Evolutionary conservation across 2,888 invertebrate species (phyloP).

Genomic region (Mallateleia sp.): DNA sequence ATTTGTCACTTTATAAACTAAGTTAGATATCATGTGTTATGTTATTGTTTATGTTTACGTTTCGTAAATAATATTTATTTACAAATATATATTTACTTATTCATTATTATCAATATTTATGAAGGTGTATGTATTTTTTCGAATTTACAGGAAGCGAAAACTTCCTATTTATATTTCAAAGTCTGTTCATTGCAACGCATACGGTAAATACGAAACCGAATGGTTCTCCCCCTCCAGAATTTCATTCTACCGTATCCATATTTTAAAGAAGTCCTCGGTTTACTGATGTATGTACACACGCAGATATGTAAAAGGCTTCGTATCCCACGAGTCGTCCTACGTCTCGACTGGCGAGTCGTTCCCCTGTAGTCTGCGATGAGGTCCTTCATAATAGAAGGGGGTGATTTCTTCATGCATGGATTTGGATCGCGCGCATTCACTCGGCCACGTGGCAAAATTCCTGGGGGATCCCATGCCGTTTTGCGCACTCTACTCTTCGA

Average conservation of each 20-base stretch:
- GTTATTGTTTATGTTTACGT: too few species aligned
- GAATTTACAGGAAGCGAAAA: neutral
- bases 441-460: conserved; percentile 83
- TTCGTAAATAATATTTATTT: too few species aligned
- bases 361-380: too few species aligned
- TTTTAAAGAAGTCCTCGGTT: conserved; percentile 67
- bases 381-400: too few species aligned
- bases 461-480: conserved; percentile 70
- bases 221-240: conserved; percentile 50
- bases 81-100: too few species aligned
- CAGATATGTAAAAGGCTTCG: conserved; percentile 60
- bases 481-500: conserved; percentile 60
- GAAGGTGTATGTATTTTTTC: too few species aligned
- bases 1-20: too few species aligned
- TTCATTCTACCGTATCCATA: conserved; percentile 59
- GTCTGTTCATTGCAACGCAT: conserved; percentile 20
- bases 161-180: conserved; percentile 31
- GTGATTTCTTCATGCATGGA: conserved; percentile 75
- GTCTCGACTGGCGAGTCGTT: too few species aligned
- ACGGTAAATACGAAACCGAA: conserved; percentile 44
- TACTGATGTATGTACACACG: conserved; percentile 63
- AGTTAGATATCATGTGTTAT: too few species aligned
- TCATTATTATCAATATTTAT: too few species aligned
- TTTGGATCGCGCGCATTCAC: conserved; percentile 80
- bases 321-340: conserved; percentile 53